phyloP scores from a whole-genome alignment of 2,888 invertebrate species.

The Mystacides longicornis region DNA sequence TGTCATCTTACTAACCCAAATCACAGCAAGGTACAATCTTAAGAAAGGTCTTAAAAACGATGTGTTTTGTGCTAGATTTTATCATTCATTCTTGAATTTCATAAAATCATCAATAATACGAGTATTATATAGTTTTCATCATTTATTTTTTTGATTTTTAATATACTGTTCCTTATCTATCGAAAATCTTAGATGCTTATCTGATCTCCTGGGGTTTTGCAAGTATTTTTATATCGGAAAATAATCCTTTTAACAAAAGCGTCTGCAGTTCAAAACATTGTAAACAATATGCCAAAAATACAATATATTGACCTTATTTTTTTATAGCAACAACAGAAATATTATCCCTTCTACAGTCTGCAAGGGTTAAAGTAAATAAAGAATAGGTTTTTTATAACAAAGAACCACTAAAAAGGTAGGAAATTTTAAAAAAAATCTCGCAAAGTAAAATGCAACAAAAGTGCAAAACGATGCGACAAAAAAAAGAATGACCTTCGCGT shows the following conservation, averaged over 20 bases:
- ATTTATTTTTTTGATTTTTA: no score
- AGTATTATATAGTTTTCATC: no score
- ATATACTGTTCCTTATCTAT: no score
- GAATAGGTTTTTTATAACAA: constrained; percentile 21
- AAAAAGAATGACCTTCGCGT: constrained; percentile 23
- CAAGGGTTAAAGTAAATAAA: constrained; percentile 22
- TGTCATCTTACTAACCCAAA: no score
- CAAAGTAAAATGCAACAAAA: constrained; percentile 18
- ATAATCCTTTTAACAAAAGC: not conserved
- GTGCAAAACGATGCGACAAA: constrained; percentile 12
- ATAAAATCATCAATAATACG: not conserved
- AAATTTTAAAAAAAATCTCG: not conserved
- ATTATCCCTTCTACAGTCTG: constrained; percentile 21
- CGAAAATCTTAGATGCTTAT: not conserved
- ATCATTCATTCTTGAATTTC: no score
- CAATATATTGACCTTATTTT: no score
- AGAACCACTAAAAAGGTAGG: constrained; percentile 12
- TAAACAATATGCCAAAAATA: no score
- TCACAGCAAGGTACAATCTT: no score
- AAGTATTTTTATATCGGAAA: not conserved
- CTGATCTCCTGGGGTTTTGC: not conserved
- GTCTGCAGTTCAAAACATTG: not conserved
- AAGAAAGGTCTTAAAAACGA: no score
- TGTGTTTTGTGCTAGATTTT: no score
- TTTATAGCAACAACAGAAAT: no score